Evolutionary conservation across 2,888 invertebrate genomes (phyloP), one percentile per base, ranked within the genome.

Genomic region (Protophormia terraenovae): DNA sequence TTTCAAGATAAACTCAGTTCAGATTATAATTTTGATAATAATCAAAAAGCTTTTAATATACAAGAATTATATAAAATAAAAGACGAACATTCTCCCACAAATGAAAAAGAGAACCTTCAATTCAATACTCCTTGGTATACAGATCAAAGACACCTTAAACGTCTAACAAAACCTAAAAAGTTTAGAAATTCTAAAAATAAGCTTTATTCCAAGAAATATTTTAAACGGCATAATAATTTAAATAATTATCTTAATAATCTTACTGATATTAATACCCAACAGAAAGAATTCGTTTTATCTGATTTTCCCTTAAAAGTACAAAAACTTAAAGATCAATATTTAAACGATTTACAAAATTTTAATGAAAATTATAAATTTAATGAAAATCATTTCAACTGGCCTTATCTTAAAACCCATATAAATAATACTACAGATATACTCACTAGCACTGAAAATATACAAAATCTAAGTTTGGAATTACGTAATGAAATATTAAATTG

Each of bases 401-500:
- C 62, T 14, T 3, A 47, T 12, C 10, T 10, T 1, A 62, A 32
- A 75, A 35, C 16, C 12, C 10, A 62, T 16, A 14, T 6, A 0
- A 22, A 58, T 7, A 64, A 38, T 14, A 2, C 22, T 14, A 10
- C 14, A 1, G 22, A 76, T 6, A 29, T 16, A 1, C 16, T 45
- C 3, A 32, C 12, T 22, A 8, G 22, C 50, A 50, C 22, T 10
- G 50, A 24, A 12, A 16, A 60, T 3, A 19, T 72, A 0, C 38
- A 38, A 10, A 80, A 76, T n/a, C 10, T 87, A 3, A 24, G 84
- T 5, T 29, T 80, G 8, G 66, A 84, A 1, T 50, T 88, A 1
- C 81, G 81, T n/a, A 87, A 89, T 41, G 85, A 88, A 7, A 67
- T 88, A 1, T 80, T 88, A 12, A 87, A 88, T 24, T 88, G 88